phyloP scores from a whole-genome alignment of 2,797 vertebrate species.

The Myotis daubentonii region DNA sequence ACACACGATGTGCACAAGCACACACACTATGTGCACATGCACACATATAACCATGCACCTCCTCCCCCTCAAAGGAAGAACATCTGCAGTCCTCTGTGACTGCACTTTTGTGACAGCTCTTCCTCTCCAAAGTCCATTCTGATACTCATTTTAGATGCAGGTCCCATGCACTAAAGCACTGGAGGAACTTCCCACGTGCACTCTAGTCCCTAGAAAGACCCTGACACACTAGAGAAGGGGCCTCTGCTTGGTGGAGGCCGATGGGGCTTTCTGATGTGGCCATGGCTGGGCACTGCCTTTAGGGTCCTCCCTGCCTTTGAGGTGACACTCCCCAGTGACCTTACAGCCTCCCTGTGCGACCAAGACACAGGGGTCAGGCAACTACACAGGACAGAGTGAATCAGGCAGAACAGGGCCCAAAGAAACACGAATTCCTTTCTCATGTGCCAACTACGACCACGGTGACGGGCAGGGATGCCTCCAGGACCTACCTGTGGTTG shows the following conservation, averaged over 20 bases:
- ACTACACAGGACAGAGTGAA: not conserved
- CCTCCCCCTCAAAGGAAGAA: not conserved
- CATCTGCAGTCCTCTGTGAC: not conserved
- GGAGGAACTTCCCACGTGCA: not conserved
- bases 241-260: not conserved
- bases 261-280: not conserved
- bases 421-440: not conserved
- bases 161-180: not conserved
- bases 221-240: not conserved
- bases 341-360: not conserved
- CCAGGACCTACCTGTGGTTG: not conserved
- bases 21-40: not conserved
- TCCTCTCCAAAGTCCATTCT: not conserved
- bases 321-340: not conserved
- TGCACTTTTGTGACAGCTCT: not conserved
- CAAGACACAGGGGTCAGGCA: not conserved
- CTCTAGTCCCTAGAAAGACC: not conserved
- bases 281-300: not conserved
- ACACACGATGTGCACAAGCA: not conserved
- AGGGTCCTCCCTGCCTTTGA: not conserved
- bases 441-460: not conserved
- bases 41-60: not conserved
- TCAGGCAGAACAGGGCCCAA: not conserved
- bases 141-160: not conserved
- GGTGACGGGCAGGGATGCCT: not conserved